Evolutionary conservation across 2,888 invertebrate species (phyloP).

Genomic region (Agapetus fuscipes): DNA sequence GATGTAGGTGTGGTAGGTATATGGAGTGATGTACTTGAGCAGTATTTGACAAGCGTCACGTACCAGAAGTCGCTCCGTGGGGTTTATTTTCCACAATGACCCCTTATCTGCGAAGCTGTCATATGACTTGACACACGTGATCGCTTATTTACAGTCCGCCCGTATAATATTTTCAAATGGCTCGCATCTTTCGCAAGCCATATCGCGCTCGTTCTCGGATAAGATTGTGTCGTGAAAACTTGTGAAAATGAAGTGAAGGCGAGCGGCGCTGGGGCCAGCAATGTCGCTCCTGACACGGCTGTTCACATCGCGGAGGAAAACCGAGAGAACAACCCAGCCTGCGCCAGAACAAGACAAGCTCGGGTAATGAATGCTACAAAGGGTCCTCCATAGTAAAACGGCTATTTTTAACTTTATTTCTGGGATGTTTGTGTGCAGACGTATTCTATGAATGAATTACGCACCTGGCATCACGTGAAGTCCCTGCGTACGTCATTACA

Average conservation of each 20-base stretch:
- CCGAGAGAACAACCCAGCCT: constrained; percentile 31
- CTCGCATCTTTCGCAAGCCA: constrained; percentile 7
- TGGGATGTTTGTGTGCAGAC: no score
- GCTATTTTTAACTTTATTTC: no score
- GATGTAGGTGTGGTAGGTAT: no score
- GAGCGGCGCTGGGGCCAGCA: no score
- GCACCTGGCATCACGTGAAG: no score
- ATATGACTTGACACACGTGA: constrained; percentile 21
- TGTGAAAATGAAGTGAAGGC: constrained; percentile 12
- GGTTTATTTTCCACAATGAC: constrained; percentile 3
- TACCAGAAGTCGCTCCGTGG: not conserved
- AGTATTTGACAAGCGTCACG: not conserved
- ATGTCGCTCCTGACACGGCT: constrained; percentile 72
- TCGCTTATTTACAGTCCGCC: constrained; percentile 16
- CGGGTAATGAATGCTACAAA: no score
- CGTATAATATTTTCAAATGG: constrained; percentile 12
- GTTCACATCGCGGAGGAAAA: constrained; percentile 54
- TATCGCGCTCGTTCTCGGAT: constrained; percentile 6
- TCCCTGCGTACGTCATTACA: no score
- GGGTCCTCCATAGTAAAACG: no score
- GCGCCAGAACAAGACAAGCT: no score
- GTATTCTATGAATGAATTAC: no score
- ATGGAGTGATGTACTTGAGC: no score
- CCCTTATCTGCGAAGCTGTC: constrained; percentile 11
- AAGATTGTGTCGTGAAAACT: not conserved